Percentiles rank a stretch among this genome's conserved stretches.
Conservation (phyloP, 2,888 invertebrate species). For the Chouioia cunea region DNA sequence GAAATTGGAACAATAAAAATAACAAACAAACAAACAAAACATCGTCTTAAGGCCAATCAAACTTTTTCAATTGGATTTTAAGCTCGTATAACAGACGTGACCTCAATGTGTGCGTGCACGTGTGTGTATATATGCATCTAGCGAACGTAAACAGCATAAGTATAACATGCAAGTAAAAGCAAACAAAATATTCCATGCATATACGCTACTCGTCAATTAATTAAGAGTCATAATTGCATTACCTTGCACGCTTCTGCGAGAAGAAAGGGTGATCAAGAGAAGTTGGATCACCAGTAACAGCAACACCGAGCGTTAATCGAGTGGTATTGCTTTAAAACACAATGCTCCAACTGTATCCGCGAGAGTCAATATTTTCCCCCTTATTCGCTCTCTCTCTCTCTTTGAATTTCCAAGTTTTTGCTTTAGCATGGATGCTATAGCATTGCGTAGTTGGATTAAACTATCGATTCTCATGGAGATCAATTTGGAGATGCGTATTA, state of each 20-base stretch:
- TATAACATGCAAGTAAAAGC: conserved; percentile 16
- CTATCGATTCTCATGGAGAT: too few relatives aligned
- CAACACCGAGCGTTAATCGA: not conserved
- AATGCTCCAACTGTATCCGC: not conserved
- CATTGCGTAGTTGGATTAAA: too few relatives aligned
- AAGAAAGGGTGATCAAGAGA: conserved; percentile 1
- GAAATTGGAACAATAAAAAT: too few relatives aligned
- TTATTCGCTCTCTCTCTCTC: too few relatives aligned
- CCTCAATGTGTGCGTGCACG: too few relatives aligned
- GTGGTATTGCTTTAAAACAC: conserved; percentile 2
- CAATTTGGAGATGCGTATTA: too few relatives aligned
- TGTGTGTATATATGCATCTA: not conserved
- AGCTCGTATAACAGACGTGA: not conserved
- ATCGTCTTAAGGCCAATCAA: too few relatives aligned
- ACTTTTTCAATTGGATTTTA: conserved; percentile 19
- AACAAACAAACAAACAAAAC: too few relatives aligned
- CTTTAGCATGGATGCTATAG: too few relatives aligned
- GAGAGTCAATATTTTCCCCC: too few relatives aligned
- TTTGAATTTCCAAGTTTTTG: too few relatives aligned
- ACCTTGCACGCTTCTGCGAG: not conserved
- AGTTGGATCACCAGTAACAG: not conserved
- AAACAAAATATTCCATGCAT: conserved; percentile 1
- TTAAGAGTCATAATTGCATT: conserved; percentile 29
- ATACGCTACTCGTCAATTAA: conserved; percentile 16
- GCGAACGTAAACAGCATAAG: conserved; percentile 5